Evolutionary conservation across 2,797 vertebrate genomes (phyloP).

Genomic region (Lagocephalus sceleratus): DNA sequence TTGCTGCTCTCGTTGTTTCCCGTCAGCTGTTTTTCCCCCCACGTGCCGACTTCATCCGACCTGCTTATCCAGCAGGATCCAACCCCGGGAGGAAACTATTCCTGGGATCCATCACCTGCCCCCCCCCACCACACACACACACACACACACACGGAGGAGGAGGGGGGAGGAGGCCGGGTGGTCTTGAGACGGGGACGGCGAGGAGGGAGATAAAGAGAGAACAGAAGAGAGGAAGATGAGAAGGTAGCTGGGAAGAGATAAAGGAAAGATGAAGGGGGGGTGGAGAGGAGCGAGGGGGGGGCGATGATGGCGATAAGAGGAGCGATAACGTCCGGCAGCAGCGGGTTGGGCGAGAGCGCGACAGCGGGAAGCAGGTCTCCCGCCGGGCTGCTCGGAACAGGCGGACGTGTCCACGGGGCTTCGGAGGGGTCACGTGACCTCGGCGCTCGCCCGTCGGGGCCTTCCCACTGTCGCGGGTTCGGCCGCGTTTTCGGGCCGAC

Average conservation of each 20-base stretch:
- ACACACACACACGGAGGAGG: conserved; percentile 12
- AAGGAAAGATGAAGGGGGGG: conserved; percentile 4
- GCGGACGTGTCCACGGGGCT: too few species aligned
- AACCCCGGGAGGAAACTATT: conserved; percentile 41
- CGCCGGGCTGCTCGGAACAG: too few species aligned
- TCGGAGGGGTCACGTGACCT: too few species aligned
- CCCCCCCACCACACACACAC: too few species aligned
- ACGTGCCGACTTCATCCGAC: conserved; percentile 32
- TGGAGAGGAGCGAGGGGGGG: not conserved
- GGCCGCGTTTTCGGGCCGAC: too few species aligned
- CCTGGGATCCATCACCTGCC: conserved; percentile 59
- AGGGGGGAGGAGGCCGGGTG: conserved; percentile 10
- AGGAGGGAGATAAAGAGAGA: conserved; percentile 5
- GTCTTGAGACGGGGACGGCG: conserved; percentile 13
- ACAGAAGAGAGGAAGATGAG: conserved; percentile 19
- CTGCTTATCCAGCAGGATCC: conserved; percentile 59
- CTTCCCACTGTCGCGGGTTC: too few species aligned
- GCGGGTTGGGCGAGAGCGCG: not conserved
- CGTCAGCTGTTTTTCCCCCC: conserved; percentile 56
- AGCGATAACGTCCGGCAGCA: conserved; percentile 9
- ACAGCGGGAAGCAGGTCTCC: too few species aligned
- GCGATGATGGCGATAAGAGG: conserved; percentile 29
- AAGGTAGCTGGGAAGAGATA: conserved; percentile 11
- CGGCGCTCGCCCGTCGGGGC: too few species aligned
- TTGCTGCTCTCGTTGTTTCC: conserved; percentile 37